Conservation (phyloP, 2,113 vertebrate genomes). For the Thryonomys swinderianus region DNA sequence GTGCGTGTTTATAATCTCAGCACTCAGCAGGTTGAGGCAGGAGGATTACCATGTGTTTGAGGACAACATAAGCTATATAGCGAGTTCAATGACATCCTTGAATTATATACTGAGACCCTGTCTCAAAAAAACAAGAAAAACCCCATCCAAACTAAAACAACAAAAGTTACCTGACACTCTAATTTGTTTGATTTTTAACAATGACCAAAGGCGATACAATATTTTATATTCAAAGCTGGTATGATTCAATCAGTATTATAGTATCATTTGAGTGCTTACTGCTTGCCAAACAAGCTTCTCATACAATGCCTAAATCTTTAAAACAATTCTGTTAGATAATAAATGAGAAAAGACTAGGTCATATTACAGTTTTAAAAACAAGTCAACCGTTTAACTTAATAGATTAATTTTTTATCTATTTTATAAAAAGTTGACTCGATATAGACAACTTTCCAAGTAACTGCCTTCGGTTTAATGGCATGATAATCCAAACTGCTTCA, state of each 20-base stretch:
- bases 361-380: neutral
- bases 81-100: neutral
- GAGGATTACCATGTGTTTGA: neutral
- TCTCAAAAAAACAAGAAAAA: neutral
- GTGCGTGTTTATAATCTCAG: neutral
- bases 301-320: neutral
- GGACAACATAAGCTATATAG: neutral
- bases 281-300: neutral
- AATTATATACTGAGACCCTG: neutral
- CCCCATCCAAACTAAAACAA: neutral
- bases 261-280: neutral
- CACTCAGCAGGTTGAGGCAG: neutral
- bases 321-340: neutral
- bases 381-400: conserved; percentile 6
- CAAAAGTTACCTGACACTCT: neutral
- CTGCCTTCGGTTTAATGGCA: neutral
- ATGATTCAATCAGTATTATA: neutral
- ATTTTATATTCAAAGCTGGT: neutral
- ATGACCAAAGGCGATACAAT: neutral
- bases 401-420: neutral
- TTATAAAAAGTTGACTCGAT: neutral
- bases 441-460: neutral
- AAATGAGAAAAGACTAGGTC: neutral
- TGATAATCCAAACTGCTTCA: neutral
- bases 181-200: conserved; percentile 38